Evolutionary conservation across 2,888 invertebrate species (phyloP).

Genomic region (Muscina levida): DNA sequence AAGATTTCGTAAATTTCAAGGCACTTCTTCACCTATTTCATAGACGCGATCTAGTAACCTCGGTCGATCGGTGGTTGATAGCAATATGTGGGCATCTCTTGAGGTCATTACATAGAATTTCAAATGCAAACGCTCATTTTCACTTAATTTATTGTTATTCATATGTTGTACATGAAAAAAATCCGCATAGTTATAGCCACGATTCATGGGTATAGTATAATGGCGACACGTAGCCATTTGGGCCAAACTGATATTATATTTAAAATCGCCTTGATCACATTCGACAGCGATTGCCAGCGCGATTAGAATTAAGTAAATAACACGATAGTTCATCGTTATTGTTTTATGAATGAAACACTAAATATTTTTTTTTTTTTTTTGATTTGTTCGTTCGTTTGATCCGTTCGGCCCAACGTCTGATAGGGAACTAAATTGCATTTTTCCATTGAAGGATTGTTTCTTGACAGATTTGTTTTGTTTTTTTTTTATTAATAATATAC

Average conservation of each 20-base stretch:
- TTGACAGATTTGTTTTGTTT: not conserved
- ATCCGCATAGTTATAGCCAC: slow-evolving; percentile 82
- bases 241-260: slow-evolving; percentile 75
- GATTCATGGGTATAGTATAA: slow-evolving; percentile 80
- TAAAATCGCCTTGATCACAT: slow-evolving; percentile 63
- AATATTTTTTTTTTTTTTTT: too few species aligned
- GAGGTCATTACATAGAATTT: slow-evolving; percentile 85
- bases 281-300: slow-evolving; percentile 34
- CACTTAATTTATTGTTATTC: slow-evolving; percentile 73
- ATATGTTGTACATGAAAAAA: slow-evolving; percentile 81
- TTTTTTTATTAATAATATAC: too few species aligned
- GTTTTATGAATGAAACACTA: slow-evolving; percentile 18
- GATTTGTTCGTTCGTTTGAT: not conserved
- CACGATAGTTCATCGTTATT: slow-evolving; percentile 36
- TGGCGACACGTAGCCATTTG: slow-evolving; percentile 81
- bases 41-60: slow-evolving; percentile 82
- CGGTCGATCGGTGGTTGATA: slow-evolving; percentile 82
- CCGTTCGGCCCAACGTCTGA: slow-evolving; percentile 39
- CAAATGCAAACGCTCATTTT: slow-evolving; percentile 81
- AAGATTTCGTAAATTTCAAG: not conserved
- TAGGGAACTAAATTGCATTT: slow-evolving; percentile 45
- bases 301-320: slow-evolving; percentile 44
- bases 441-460: slow-evolving; percentile 20
- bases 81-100: slow-evolving; percentile 86
- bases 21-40: slow-evolving; percentile 82